phyloP scores from a whole-genome alignment of 2,113 vertebrate species.

The Phaetusa simplex region DNA sequence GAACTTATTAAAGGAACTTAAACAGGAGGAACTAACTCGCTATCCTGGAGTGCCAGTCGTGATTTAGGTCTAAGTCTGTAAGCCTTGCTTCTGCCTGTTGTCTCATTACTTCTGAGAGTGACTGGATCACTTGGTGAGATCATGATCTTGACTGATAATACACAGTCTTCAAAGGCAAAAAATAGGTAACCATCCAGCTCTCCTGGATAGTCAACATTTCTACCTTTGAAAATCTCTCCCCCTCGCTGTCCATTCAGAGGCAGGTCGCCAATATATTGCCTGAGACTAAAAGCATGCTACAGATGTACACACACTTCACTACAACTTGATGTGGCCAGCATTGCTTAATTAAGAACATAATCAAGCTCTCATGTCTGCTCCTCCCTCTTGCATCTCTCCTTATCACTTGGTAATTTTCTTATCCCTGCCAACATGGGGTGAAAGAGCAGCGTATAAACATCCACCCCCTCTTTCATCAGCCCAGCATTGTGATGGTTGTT shows the following conservation, averaged over 20 bases:
- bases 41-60: background rate
- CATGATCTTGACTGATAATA: background rate
- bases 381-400: background rate
- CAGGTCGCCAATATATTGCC: background rate
- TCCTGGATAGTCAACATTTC: background rate
- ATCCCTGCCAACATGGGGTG: background rate
- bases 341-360: constrained; percentile 19
- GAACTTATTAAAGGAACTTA: constrained; percentile 46
- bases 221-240: background rate
- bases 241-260: background rate
- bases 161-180: background rate
- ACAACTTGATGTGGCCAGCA: constrained; percentile 35
- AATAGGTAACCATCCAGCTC: background rate
- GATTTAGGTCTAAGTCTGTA: background rate
- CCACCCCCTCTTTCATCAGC: constrained; percentile 13
- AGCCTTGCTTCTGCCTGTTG: background rate
- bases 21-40: background rate
- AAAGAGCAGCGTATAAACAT: constrained; percentile 24
- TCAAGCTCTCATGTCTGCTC: background rate
- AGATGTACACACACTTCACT: background rate
- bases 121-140: background rate
- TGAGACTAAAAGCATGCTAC: background rate
- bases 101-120: background rate
- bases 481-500: background rate
- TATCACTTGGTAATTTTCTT: constrained; percentile 16